Conservation (phyloP, 2,797 vertebrate species). For the Graptemys geographica region DNA sequence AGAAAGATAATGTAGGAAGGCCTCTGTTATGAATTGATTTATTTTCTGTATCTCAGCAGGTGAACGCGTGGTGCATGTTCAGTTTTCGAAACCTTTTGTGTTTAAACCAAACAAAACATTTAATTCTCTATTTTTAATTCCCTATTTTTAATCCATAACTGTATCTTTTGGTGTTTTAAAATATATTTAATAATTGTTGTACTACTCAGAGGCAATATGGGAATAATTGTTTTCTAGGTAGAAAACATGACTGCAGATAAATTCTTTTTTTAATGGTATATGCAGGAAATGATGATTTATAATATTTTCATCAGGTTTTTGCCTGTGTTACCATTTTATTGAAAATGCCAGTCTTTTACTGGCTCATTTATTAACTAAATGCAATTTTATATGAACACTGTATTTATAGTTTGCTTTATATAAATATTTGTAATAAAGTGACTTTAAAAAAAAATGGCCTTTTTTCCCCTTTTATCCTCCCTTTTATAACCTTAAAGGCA, state of each 20-base stretch:
- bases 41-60: neutral
- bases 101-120: neutral
- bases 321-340: neutral
- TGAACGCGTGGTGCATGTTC: accelerated
- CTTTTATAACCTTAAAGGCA: neutral
- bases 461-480: neutral
- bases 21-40: neutral
- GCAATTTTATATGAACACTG: slow-evolving; percentile 14
- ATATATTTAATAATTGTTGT: neutral
- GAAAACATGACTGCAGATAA: neutral
- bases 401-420: slow-evolving; percentile 55
- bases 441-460: neutral
- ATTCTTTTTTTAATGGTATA: accelerated
- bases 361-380: neutral
- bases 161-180: neutral
- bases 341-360: neutral
- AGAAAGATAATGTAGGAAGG: neutral
- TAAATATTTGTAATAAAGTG: slow-evolving; percentile 67
- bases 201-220: neutral
- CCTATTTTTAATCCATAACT: neutral
- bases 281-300: neutral
- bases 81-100: neutral
- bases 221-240: neutral
- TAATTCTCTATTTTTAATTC: neutral
- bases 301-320: neutral